Evolutionary conservation across 2,888 invertebrate genomes (phyloP).

Genomic region (Tipula helvola): DNA sequence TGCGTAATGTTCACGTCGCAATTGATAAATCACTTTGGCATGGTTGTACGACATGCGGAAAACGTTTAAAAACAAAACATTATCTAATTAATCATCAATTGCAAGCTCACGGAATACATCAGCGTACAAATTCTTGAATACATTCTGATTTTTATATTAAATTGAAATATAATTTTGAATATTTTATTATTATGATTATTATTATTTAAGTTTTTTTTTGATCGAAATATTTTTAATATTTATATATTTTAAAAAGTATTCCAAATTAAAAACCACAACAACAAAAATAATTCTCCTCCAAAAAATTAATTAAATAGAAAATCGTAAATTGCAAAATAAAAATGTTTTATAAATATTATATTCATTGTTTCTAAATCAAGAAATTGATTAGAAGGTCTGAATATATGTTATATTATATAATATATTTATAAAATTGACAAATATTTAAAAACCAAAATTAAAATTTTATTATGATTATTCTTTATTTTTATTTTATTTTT

Average conservation of each 20-base stretch:
- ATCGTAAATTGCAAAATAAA: not conserved
- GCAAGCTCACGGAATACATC: constrained; percentile 61
- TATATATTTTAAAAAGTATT: not conserved
- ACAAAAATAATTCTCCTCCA: not conserved
- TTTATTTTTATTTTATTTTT: not conserved
- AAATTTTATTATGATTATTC: not conserved
- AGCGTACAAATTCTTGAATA: constrained; percentile 31
- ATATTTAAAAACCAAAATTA: not conserved
- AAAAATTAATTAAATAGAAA: not conserved
- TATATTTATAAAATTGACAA: not conserved
- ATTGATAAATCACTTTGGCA: constrained; percentile 58
- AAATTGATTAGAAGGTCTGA: not conserved
- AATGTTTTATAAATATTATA: not conserved
- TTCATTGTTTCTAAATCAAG: not conserved
- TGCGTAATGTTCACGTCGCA: constrained; percentile 61
- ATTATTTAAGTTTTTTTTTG: not conserved
- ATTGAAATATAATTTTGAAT: not conserved
- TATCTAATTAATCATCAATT: constrained; percentile 65
- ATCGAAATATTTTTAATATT: not conserved
- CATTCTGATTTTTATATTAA: not conserved
- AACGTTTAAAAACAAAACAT: constrained; percentile 64
- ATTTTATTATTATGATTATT: not conserved
- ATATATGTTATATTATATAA: not conserved
- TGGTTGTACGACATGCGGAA: constrained; percentile 59
- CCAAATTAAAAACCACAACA: not conserved